phyloP scores from a whole-genome alignment of 2,888 invertebrate genomes.

The Drosophila nigricruria region DNA sequence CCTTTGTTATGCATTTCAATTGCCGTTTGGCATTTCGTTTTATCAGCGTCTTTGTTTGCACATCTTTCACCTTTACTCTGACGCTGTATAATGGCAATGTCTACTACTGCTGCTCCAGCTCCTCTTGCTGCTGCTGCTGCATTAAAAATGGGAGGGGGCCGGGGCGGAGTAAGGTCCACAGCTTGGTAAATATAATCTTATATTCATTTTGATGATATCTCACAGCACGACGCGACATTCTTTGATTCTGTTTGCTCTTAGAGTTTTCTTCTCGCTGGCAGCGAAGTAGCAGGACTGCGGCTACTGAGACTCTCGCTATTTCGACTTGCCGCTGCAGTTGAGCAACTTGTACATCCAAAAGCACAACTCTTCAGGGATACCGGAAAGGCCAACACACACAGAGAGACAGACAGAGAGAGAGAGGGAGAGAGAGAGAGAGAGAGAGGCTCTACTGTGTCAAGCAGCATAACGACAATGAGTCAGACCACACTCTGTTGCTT shows the following conservation, averaged over 20 bases:
- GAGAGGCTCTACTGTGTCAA: background rate
- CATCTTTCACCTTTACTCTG: constrained; percentile 60
- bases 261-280: constrained; percentile 31
- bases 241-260: constrained; percentile 64
- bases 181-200: constrained; percentile 72
- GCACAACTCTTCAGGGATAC: constrained; percentile 66
- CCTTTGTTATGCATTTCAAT: constrained; percentile 78
- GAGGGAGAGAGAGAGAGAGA: too few relatives aligned
- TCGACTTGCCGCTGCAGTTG: constrained; percentile 39
- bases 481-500: constrained; percentile 56
- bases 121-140: background rate
- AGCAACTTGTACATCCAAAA: constrained; percentile 70
- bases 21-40: constrained; percentile 80
- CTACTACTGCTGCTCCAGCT: constrained; percentile 6
- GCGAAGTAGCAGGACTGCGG: constrained; percentile 15
- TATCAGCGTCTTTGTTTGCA: constrained; percentile 77
- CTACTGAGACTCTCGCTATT: constrained; percentile 41
- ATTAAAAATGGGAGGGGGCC: background rate
- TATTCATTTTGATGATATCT: constrained; percentile 79
- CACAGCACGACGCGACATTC: constrained; percentile 52
- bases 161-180: background rate
- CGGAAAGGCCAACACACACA: constrained; percentile 12
- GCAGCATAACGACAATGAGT: constrained; percentile 3
- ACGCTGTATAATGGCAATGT: constrained; percentile 45
- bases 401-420: too few relatives aligned